Conservation (phyloP, 2,888 invertebrate genomes). For the Nasonovia ribisnigri region DNA sequence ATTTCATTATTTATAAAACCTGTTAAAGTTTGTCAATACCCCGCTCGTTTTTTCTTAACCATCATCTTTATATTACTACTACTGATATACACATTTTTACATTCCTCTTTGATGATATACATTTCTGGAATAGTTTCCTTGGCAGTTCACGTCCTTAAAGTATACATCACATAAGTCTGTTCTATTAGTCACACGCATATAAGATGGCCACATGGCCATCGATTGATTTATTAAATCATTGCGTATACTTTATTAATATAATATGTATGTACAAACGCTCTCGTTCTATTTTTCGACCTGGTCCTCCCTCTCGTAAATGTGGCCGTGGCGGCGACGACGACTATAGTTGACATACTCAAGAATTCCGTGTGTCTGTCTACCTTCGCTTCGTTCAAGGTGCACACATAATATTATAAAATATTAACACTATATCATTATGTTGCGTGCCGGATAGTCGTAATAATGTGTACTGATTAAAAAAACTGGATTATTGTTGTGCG, state of each 20-base stretch:
- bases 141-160: neutral
- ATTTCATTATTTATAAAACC: conserved; percentile 27
- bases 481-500: conserved; percentile 25
- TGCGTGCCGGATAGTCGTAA: conserved; percentile 16
- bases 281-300: conserved; percentile 43
- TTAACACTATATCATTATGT: neutral
- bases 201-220: conserved; percentile 35
- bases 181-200: neutral
- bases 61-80: neutral
- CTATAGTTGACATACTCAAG: conserved; percentile 23
- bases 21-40: conserved; percentile 39
- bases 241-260: neutral
- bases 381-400: conserved; percentile 10
- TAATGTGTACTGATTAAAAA: conserved; percentile 1
- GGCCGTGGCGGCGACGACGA: neutral
- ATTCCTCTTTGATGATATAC: neutral
- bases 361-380: conserved; percentile 24
- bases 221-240: conserved; percentile 20
- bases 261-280: neutral
- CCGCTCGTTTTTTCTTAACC: conserved; percentile 34
- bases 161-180: neutral
- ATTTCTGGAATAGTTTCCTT: neutral
- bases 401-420: neutral
- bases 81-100: neutral
- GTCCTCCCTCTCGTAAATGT: neutral